Conservation (phyloP, 2,888 invertebrate species). For the Dryococelus australis region DNA sequence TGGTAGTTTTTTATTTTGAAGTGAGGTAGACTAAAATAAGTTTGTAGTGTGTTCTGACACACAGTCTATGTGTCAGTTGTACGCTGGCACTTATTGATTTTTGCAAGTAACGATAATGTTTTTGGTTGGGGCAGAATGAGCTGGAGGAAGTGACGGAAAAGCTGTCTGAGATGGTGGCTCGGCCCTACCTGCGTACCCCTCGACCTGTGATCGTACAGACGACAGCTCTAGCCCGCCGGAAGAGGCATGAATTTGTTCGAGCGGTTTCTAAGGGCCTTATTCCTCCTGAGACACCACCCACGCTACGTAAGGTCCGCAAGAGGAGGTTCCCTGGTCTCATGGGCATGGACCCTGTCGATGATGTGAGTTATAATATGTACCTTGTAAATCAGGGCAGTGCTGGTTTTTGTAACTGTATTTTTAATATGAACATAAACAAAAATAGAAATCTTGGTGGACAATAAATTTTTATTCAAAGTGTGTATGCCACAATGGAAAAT, state of each 20-base stretch:
- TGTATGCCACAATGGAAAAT: too few relatives aligned
- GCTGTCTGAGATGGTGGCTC: slow-evolving; percentile 68
- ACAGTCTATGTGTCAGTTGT: too few relatives aligned
- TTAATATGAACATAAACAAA: too few relatives aligned
- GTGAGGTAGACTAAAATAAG: too few relatives aligned
- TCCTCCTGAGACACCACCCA: slow-evolving; percentile 69
- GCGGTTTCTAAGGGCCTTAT: slow-evolving; percentile 66
- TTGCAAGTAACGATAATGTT: background rate
- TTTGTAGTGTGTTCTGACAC: too few relatives aligned
- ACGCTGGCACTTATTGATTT: too few relatives aligned
- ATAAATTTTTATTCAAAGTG: too few relatives aligned
- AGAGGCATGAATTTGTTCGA: slow-evolving; percentile 68
- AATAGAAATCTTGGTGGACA: too few relatives aligned
- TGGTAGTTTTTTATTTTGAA: too few relatives aligned
- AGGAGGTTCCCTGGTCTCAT: slow-evolving; percentile 57
- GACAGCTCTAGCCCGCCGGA: slow-evolving; percentile 65
- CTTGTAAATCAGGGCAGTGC: background rate
- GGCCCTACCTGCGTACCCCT: slow-evolving; percentile 69
- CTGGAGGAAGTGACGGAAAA: slow-evolving; percentile 71
- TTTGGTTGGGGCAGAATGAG: slow-evolving; percentile 63
- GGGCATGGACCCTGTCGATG: slow-evolving; percentile 56
- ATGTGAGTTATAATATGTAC: slow-evolving; percentile 54
- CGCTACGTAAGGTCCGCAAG: slow-evolving; percentile 60
- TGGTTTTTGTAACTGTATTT: background rate
- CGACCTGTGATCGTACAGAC: slow-evolving; percentile 69